These are phyloP conservation scores for Eurois occulta DNA, from an alignment of 2,888 invertebrate genomes.

Conservation along the genomic window DNA sequence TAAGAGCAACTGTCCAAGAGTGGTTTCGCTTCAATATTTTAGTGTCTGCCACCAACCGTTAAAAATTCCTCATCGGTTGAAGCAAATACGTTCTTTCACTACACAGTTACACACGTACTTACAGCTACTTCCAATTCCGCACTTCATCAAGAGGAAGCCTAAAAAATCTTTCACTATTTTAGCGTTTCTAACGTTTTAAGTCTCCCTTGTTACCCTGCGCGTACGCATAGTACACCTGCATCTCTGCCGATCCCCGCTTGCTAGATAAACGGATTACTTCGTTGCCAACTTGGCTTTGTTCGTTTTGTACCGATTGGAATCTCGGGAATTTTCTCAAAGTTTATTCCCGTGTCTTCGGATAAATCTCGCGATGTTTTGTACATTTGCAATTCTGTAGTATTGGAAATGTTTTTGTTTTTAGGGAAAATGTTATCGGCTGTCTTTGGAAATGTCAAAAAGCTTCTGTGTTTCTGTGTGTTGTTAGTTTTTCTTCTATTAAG, in stretches of 20 bases:
- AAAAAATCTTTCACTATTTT: conserved; percentile 16
- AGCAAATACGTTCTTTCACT: not conserved
- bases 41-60: not conserved
- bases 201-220: conserved; percentile 30
- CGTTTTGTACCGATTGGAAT: conserved; percentile 58
- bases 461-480: not conserved
- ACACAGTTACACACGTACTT: no score
- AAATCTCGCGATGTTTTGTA: conserved; percentile 53
- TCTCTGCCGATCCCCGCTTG: conserved; percentile 52
- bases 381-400: conserved; percentile 55
- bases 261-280: conserved; percentile 64
- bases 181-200: conserved; percentile 35
- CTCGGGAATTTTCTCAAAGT: conserved; percentile 64
- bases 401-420: conserved; percentile 39
- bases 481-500: not conserved
- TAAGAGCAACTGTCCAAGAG: no score
- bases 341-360: conserved; percentile 59
- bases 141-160: not conserved
- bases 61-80: not conserved
- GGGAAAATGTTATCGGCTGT: conserved; percentile 35
- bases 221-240: conserved; percentile 63
- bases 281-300: conserved; percentile 57
- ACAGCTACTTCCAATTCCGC: not conserved
- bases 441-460: not conserved
- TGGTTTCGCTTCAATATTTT: not conserved